Evolutionary conservation across 2,888 invertebrate genomes (phyloP), one percentile per base, ranked within the genome.

Genomic region (Chloroclysta siterata): DNA sequence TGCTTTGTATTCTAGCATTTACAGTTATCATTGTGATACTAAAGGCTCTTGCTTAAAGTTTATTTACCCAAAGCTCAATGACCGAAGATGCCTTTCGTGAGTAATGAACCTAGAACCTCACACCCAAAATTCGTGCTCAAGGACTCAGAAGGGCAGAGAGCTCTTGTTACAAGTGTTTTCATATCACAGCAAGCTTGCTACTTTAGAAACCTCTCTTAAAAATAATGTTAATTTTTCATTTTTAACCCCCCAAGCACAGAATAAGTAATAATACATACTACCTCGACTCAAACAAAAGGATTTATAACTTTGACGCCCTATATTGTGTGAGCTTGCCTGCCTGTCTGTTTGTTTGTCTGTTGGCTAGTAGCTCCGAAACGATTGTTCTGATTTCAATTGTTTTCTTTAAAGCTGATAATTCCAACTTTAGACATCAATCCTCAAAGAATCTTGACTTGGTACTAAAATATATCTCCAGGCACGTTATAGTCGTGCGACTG

Each of bases 51-150:
- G 47, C 14, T 54, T n/a, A 51, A 36, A 55, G 42, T 52, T 22
- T 44, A 15, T 36, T 55, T 39, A 65, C 63, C 64, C 52, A 59
- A 33, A 56, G 63, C 65, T 64, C 67, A 64, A 60, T 48, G 62
- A 52, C 68, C 56, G 56, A 62, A 47, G 64, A 52, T 70, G 65
- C 60, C 64, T 53, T 70, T 68, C 62, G 52, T 51, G 66, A 48
- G 63, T 64, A 70, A 69, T 72, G 63, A 72, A 60, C 69, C 66
- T 46, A 57, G 47, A 55, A 59, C 59, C 55, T 60, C 59, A 63
- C 66, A 67, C 63, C 65, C 72, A 69, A 77, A 81, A 79, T 72
- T 70, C 81, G 80, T 81, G 81, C 78, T 80, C 73, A 80, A 81
- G 78, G 74, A 74, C 71, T 67, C 52, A 57, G 48, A 63, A 63